A percentile compares a stretch with the other conserved stretches of the same genome.
phyloP scores from a whole-genome alignment of 2,888 invertebrate genomes.

The Drosophila tanythrix region DNA sequence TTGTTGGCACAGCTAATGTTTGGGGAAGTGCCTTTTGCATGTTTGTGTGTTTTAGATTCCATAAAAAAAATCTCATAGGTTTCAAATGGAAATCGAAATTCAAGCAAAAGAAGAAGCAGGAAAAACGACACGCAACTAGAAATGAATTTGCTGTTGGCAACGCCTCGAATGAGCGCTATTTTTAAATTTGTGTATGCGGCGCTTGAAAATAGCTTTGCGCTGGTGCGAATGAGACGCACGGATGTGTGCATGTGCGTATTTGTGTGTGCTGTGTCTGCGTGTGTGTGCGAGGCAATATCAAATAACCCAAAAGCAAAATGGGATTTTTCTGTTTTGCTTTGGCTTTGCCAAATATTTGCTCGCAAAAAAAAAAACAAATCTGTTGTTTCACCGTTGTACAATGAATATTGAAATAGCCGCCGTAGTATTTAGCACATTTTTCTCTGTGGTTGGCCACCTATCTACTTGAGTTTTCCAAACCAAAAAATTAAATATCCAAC shows the following conservation, averaged over 20 bases:
- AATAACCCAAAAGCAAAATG: slow-evolving; percentile 66
- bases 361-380: slow-evolving; percentile 33
- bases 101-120: slow-evolving; percentile 37
- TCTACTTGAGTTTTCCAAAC: slow-evolving; percentile 63
- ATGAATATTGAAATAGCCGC: slow-evolving; percentile 42
- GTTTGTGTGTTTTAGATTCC: slow-evolving; percentile 44
- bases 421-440: slow-evolving; percentile 55
- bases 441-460: slow-evolving; percentile 30
- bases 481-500: slow-evolving; percentile 39
- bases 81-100: slow-evolving; percentile 35
- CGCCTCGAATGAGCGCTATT: slow-evolving; percentile 68
- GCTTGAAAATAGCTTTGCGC: slow-evolving; percentile 56
- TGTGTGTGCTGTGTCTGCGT: slow-evolving; percentile 14
- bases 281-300: slow-evolving; percentile 61
- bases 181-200: slow-evolving; percentile 64
- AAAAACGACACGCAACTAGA: slow-evolving; percentile 23
- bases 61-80: slow-evolving; percentile 29
- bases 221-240: slow-evolving; percentile 58
- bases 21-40: slow-evolving; percentile 39
- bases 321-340: slow-evolving; percentile 28
- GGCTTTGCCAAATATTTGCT: slow-evolving; percentile 60
- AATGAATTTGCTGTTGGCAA: slow-evolving; percentile 57
- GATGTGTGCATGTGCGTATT: slow-evolving; percentile 9
- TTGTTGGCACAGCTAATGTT: slow-evolving; percentile 47
- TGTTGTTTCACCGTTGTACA: slow-evolving; percentile 36